Percentiles rank a stretch among this genome's conserved stretches.
Conservation (phyloP, 2,797 vertebrate genomes). For the Rhabdomys pumilio region DNA sequence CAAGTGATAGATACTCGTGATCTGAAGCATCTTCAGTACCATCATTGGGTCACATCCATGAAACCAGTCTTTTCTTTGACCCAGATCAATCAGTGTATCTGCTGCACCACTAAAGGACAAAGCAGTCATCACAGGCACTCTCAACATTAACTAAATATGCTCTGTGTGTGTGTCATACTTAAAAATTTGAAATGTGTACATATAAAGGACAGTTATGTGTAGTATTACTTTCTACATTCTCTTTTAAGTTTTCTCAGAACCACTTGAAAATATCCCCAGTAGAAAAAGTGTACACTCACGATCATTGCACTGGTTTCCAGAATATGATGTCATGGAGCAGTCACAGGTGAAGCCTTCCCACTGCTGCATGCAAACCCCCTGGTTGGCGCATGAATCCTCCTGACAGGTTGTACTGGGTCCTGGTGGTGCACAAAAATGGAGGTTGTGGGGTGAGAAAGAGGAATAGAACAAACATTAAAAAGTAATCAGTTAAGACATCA, state of each 20-base stretch:
- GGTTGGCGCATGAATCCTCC: slow-evolving; percentile 98
- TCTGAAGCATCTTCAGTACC: background rate
- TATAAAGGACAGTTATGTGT: background rate
- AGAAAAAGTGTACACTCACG: slow-evolving; percentile 92
- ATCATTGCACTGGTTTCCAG: slow-evolving; percentile 97
- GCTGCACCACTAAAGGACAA: background rate
- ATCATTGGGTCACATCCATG: background rate
- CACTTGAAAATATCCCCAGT: background rate
- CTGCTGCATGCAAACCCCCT: slow-evolving; percentile 98
- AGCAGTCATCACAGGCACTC: background rate
- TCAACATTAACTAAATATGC: background rate
- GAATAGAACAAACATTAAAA: slow-evolving; percentile 39
- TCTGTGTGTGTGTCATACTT: background rate
- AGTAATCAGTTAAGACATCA: background rate
- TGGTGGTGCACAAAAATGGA: slow-evolving; percentile 81
- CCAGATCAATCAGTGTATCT: background rate
- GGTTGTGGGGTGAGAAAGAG: background rate
- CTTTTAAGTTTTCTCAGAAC: background rate
- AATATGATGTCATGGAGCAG: slow-evolving; percentile 98
- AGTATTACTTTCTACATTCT: background rate
- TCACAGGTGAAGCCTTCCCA: slow-evolving; percentile 99
- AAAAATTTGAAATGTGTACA: background rate
- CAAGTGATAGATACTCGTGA: background rate
- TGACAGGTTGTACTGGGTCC: slow-evolving; percentile 98
- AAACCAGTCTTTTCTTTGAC: background rate